Base-by-base conservation (phyloP, 2,113 vertebrate genomes). In the Oryzias curvinotus region DNA sequence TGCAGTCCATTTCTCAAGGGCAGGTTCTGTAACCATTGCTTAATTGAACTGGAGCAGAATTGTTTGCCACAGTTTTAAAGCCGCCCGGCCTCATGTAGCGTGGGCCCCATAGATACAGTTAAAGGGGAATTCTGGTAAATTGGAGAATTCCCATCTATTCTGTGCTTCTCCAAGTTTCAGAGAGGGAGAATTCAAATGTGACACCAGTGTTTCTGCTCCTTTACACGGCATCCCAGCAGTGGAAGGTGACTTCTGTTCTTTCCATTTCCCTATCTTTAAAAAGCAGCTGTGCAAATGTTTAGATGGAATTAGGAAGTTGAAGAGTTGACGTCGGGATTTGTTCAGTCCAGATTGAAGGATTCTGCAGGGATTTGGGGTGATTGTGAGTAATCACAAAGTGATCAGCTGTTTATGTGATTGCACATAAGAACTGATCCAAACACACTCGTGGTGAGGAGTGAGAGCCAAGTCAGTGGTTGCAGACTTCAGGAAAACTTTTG, bases 1-100 rank as follows among this genome's bases (percentile, higher is more conserved):
- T 83, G 76, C 73, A 78, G 82, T 74, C 77, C 69, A 83, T 84
- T 85, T 86, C 85, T 82, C 74, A 87, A 85, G 82, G 83, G 82
- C 77, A 81, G 73, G 79, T 76, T 82, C 81, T 86, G 75, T 80
- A 77, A 81, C 75, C 71, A 64, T 59, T 63, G 72, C 77, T 68
- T 81, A 87, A 87, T 84, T 83, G 82, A 85, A 69, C 68, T 66
- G 52, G 68, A 77, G 69, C 75, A 51, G 66, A 81, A 80, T 75
- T 85, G 81, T 88, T 83, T 85, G 81, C 76, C 59, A 66, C 73
- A 56, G 61, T 71, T 59, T 76, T 62, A 42, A 53, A 82, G 57
- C 65, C 56, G 69, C 75, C 70, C 57, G 74, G 60, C 66, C 59
- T 65, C 62, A 75, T 88, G 36, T 36, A 63, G 50, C 62, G 30